A percentile compares a stretch with the other conserved stretches of the same genome.
phyloP scores from a whole-genome alignment of 2,113 vertebrate genomes.

The Cyprinus carpio region DNA sequence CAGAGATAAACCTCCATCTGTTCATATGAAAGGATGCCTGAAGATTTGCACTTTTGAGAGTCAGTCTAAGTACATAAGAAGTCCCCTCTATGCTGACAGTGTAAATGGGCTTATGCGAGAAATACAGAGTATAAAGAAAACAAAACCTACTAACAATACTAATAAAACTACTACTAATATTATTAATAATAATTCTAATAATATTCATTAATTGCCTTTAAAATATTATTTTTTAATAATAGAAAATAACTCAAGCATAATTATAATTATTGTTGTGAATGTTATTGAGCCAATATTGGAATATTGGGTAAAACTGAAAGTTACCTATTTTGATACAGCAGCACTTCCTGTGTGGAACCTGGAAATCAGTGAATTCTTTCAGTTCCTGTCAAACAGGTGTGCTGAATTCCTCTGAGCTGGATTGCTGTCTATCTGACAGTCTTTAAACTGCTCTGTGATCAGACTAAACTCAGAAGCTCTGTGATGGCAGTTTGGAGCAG shows the following conservation, averaged over 20 bases:
- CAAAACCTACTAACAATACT: too few relatives aligned
- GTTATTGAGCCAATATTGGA: neutral
- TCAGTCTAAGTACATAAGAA: conserved; percentile 6
- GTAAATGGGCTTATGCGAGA: too few relatives aligned
- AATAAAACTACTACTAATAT: too few relatives aligned
- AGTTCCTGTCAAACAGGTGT: conserved; percentile 12
- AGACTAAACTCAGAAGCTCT: conserved; percentile 22
- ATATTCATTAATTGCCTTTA: neutral
- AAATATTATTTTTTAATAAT: neutral
- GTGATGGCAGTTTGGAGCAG: conserved; percentile 69
- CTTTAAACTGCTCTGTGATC: conserved; percentile 42
- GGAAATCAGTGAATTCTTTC: conserved; percentile 4
- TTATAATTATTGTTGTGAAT: neutral
- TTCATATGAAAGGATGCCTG: conserved; percentile 16
- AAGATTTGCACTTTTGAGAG: neutral
- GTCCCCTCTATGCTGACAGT: neutral
- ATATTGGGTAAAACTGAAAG: neutral
- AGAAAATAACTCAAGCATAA: neutral
- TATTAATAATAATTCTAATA: too few relatives aligned
- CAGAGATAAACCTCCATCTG: conserved; percentile 30
- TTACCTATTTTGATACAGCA: neutral
- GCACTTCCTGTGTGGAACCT: neutral
- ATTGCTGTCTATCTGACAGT: conserved; percentile 27
- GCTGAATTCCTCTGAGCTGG: conserved; percentile 25
- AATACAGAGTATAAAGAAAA: too few relatives aligned